phyloP scores from a whole-genome alignment of 2,888 invertebrate species.

The Pandemis corylana region DNA sequence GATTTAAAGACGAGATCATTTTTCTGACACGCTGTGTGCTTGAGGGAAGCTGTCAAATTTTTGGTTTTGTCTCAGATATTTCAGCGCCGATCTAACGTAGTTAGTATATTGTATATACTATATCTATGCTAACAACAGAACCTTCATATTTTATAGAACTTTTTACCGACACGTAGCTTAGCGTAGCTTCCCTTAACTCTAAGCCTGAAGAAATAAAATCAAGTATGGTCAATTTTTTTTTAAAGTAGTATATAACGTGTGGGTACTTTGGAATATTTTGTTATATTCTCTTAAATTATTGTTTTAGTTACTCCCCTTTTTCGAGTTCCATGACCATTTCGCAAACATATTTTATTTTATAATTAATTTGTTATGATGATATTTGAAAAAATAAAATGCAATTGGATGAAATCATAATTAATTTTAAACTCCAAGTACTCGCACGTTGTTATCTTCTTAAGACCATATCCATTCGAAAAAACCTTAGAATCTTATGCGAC shows the following conservation, averaged over 20 bases:
- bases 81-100: too few species aligned
- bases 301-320: neutral
- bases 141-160: slow-evolving; percentile 66
- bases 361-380: neutral
- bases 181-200: slow-evolving; percentile 42
- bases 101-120: too few species aligned
- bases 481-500: neutral
- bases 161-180: slow-evolving; percentile 57
- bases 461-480: neutral
- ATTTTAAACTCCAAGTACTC: neutral
- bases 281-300: neutral
- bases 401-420: neutral
- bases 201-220: neutral
- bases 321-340: too few species aligned
- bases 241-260: neutral
- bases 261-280: neutral
- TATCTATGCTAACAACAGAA: slow-evolving; percentile 47
- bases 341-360: neutral
- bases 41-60: too few species aligned
- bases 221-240: neutral
- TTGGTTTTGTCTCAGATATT: too few species aligned
- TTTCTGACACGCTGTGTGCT: too few species aligned
- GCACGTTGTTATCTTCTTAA: neutral
- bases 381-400: neutral
- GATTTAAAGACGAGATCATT: too few species aligned